Conservation (phyloP, 2,888 invertebrate species). For the Diabrotica balteata region DNA sequence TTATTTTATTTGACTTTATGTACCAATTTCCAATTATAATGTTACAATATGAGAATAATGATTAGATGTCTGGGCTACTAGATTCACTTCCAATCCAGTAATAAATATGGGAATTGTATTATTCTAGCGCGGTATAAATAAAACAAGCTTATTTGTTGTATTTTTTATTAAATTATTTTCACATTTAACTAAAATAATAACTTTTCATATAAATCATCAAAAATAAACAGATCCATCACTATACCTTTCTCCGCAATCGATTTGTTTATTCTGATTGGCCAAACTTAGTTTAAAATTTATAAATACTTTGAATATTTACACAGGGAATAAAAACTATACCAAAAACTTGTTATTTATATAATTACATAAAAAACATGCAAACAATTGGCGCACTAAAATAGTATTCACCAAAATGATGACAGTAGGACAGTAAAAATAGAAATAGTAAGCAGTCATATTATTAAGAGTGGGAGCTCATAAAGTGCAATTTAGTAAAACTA, state of each 20-base stretch:
- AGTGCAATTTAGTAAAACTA: no score
- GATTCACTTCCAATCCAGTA: no score
- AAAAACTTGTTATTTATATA: slow-evolving; percentile 20
- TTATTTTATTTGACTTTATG: no score
- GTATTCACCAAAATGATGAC: neutral
- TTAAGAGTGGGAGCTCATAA: no score
- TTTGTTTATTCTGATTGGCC: slow-evolving; percentile 17
- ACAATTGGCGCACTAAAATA: neutral
- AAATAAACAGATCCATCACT: slow-evolving; percentile 9
- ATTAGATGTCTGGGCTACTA: no score
- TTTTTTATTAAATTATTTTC: slow-evolving; percentile 36
- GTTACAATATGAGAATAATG: no score
- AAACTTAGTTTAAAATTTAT: slow-evolving; percentile 26
- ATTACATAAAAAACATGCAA: slow-evolving; percentile 22
- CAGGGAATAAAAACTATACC: slow-evolving; percentile 32
- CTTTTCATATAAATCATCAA: slow-evolving; percentile 22
- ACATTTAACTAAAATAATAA: slow-evolving; percentile 35
- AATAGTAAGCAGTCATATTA: no score
- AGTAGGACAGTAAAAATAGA: neutral
- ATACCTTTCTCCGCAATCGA: slow-evolving; percentile 1
- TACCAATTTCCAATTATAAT: no score
- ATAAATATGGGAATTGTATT: no score
- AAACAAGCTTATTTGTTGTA: neutral
- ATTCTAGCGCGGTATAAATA: no score
- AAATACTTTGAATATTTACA: slow-evolving; percentile 34